Evolutionary conservation across 2,888 invertebrate genomes (phyloP).

Genomic region (Myopa tessellatipennis): DNA sequence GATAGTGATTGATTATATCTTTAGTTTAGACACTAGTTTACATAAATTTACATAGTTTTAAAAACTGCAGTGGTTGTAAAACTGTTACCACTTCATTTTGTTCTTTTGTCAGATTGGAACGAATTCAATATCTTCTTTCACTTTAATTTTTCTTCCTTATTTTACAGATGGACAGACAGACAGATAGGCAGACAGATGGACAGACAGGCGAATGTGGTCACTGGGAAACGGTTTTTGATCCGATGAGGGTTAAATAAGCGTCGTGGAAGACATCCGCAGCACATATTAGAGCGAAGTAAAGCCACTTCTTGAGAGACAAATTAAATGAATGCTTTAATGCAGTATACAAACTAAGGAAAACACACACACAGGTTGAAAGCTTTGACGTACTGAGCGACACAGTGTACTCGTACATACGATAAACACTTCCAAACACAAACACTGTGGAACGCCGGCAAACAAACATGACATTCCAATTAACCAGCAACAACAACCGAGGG

Average conservation of each 20-base stretch:
- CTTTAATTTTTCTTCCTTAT: too few species aligned
- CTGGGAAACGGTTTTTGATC: too few species aligned
- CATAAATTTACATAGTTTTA: too few species aligned
- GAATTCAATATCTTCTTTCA: too few species aligned
- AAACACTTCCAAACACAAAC: background rate
- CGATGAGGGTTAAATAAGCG: background rate
- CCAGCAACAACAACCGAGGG: background rate
- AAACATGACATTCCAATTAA: slow-evolving; percentile 22
- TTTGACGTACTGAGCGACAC: background rate
- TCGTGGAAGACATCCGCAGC: background rate
- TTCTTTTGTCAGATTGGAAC: too few species aligned
- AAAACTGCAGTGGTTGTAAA: too few species aligned
- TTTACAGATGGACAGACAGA: too few species aligned
- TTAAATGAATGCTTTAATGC: slow-evolving; percentile 27
- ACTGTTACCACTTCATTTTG: too few species aligned
- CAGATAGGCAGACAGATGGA: too few species aligned
- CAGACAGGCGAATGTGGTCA: too few species aligned
- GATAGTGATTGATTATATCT: too few species aligned
- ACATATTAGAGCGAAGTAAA: background rate
- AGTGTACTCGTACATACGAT: background rate
- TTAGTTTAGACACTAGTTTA: too few species aligned
- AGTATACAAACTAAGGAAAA: background rate
- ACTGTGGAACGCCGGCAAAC: background rate
- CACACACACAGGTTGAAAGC: background rate
- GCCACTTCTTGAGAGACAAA: slow-evolving; percentile 12